Evolutionary conservation across 2,888 invertebrate species (phyloP), one percentile per base, ranked within the genome.

Genomic region (Lasioglossum vierecki): DNA sequence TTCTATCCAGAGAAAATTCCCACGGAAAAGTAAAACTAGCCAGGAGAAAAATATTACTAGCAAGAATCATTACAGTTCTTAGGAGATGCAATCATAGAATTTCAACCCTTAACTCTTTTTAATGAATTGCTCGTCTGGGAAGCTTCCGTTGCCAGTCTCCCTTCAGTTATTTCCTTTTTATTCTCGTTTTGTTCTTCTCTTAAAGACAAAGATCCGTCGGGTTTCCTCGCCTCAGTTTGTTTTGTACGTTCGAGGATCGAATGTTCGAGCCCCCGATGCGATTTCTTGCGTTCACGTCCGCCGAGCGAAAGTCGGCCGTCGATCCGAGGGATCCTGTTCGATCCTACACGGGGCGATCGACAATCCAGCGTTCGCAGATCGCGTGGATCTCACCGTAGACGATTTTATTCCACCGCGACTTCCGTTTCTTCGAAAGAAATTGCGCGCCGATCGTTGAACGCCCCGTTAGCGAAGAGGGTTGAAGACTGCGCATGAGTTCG

Each of bases 191-290:
- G 30, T 63, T 63, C 30, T 63, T 30, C 63, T 22, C 49, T 77
- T 75, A 78, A 76, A 82, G 57, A 76, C 82, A 70, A 71, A 75
- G 78, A 79, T 82, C 72, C 84, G 84, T 84, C 84, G 84, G 78
- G 44, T 53, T 71, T 75, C 74, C 82, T 84, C 82, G 84, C 74
- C 82, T 63, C 84, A 53, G 75, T 80, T 60, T 71, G 35, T 73
- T 77, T 83, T 73, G 30, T 63, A 73, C 22, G 66, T 60, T 76
- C 35, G 39, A 53, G 74, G 66, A 70, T 66, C 66, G 18, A 18
- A 66, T 30, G 30, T 63, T 30, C 63, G 30, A 63, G 26, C 8
- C 30, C 57, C 57, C n/a, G 57, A 57, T 57, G 57, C n/a, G n/a
- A 57, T 57, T 26, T 57, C 57, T 57, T n/a, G n/a, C 57, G 57